Evolutionary conservation across 2,113 vertebrate genomes (phyloP).

Genomic region (Cacatua alba): DNA sequence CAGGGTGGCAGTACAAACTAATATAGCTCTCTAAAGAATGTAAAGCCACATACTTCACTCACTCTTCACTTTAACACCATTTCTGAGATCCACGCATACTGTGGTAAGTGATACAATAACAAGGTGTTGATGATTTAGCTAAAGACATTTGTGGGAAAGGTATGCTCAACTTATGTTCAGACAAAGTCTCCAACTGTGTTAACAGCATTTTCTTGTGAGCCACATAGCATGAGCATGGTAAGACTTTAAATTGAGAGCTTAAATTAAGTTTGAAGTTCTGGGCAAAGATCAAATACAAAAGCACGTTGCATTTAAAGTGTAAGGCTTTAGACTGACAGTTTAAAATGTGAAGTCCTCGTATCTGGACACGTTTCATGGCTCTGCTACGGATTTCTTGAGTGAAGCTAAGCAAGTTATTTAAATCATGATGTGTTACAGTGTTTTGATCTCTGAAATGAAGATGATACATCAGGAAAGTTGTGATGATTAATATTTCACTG

Average conservation of each 20-base stretch:
- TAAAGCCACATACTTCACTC: conserved; percentile 2
- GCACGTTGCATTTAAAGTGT: neutral
- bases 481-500: neutral
- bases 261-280: conserved; percentile 9
- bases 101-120: conserved; percentile 3
- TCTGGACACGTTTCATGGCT: neutral
- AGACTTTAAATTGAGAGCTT: neutral
- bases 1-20: neutral
- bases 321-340: neutral
- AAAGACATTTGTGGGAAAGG: conserved; percentile 17
- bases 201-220: neutral
- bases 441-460: conserved; percentile 22
- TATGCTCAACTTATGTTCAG: neutral
- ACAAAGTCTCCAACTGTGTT: neutral
- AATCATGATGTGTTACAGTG: neutral
- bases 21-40: conserved; percentile 33
- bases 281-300: conserved; percentile 33
- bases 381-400: neutral
- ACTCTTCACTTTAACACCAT: conserved; percentile 31
- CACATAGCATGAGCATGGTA: neutral
- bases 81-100: neutral
- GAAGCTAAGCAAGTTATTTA: neutral
- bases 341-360: neutral
- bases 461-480: neutral
- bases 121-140: conserved; percentile 40